phyloP scores from a whole-genome alignment of 64 coral and sea anemone species.

The Dendronephthya gigantea region DNA sequence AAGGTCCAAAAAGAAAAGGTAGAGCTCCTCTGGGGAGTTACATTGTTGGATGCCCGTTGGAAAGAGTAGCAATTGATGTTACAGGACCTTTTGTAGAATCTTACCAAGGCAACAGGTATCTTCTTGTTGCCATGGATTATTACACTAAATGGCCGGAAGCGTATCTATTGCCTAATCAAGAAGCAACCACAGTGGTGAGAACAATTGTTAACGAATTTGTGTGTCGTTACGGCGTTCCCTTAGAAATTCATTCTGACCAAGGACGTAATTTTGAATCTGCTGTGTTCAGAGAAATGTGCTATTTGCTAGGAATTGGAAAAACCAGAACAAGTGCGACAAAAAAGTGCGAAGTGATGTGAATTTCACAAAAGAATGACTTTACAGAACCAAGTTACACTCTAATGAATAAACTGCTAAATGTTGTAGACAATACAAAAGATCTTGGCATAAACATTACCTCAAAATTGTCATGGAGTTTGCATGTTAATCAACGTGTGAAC shows the following conservation, averaged over 20 bases:
- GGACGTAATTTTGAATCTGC: slow-evolving; percentile 29
- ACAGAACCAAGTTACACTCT: background rate
- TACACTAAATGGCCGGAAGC: slow-evolving; percentile 35
- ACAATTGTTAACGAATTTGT: background rate
- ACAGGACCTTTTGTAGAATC: background rate
- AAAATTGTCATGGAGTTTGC: slow-evolving; percentile 31
- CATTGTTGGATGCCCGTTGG: background rate
- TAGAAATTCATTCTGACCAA: slow-evolving; percentile 15
- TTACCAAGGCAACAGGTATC: background rate
- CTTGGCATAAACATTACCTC: slow-evolving; percentile 30
- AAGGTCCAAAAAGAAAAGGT: background rate
- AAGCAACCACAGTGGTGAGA: slow-evolving; percentile 1
- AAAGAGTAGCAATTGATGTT: background rate
- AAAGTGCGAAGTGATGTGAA: slow-evolving; percentile 20
- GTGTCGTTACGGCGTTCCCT: background rate
- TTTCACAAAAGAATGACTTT: slow-evolving; percentile 10
- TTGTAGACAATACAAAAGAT: background rate
- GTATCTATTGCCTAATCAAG: too few relatives aligned
- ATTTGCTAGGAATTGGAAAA: background rate
- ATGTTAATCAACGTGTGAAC: slow-evolving; percentile 22
- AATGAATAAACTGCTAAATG: background rate
- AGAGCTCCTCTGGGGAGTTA: background rate
- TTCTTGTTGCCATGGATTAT: background rate
- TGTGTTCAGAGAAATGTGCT: slow-evolving; percentile 9
- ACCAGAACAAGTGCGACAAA: background rate